Base-by-base conservation (phyloP, 2,113 vertebrate genomes). In the Rhinolophus sinicus region DNA sequence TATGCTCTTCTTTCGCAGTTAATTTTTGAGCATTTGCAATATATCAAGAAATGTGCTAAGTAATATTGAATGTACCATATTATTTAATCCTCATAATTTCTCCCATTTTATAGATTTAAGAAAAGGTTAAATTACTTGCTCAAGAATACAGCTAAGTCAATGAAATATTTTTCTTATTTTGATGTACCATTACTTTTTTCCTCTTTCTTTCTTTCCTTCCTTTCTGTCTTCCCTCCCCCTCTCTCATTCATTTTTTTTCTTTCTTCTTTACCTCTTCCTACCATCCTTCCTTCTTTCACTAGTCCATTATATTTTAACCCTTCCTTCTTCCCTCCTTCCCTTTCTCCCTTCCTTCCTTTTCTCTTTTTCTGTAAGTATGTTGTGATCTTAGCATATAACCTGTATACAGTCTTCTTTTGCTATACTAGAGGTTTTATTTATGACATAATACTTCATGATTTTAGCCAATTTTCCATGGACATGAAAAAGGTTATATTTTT, bases 91-190 rank as follows among this genome's bases (percentile, higher is more conserved):
- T 77, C 64, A 19, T n/a, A 19, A 52, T 21, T 30, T 11, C 12
- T 40, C 81, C 24, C 16, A 35, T 40, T 81, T 70, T 82, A 28
- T 62, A 22, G 44, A 28, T 52, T 2, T 40, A 38, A 38, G 30
- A 40, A 70, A 58, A 30, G 38, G 2, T 56, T 24, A 35, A 38
- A 67, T 33, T 40, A 13, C 18, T 76, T 50, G 35, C 13, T 28
- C 22, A 30, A 64, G 16, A 28, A 4, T 8, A 12, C 0, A 24
- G 2, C 19, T 24, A 12, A 15, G 5, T 40, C 11, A 6, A 22
- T 3, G 10, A 11, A 22, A 0, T n/a, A 50, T 47, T 44, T 9
- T 40, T n/a, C 58, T 44, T 44, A 7, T 60, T 88, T 60, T 24
- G 12, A 38, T 22, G 73, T 18, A 22, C 21, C 12, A 7, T 18